Conservation (phyloP, 2,888 invertebrate genomes). For the Agrochola lota region DNA sequence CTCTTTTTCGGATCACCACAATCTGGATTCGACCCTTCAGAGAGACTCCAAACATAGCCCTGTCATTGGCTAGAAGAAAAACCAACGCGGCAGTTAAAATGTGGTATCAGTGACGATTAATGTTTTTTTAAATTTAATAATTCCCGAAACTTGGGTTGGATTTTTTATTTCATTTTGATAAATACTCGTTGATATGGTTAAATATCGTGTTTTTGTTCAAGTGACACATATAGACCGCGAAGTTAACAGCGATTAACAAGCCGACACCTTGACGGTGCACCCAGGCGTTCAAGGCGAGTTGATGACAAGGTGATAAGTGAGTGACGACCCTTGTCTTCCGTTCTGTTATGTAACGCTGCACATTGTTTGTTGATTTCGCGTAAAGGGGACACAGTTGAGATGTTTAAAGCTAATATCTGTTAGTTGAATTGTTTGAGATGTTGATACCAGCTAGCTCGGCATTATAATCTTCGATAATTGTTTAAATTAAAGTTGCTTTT, state of each 20-base stretch:
- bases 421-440: not conserved
- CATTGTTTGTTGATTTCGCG: slow-evolving; percentile 8
- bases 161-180: not conserved
- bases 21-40: no score
- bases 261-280: slow-evolving; percentile 59
- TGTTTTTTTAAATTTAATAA: not conserved
- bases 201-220: not conserved
- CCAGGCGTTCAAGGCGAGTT: slow-evolving; percentile 58
- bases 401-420: not conserved
- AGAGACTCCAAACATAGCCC: no score
- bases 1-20: no score
- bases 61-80: no score
- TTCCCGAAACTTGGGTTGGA: no score
- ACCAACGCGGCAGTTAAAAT: not conserved
- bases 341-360: slow-evolving; percentile 32
- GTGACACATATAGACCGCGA: slow-evolving; percentile 29
- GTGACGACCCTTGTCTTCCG: slow-evolving; percentile 46
- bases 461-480: not conserved
- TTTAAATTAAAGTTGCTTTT: no score
- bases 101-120: not conserved
- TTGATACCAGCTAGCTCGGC: not conserved
- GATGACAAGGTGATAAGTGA: slow-evolving; percentile 60
- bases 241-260: slow-evolving; percentile 32
- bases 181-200: not conserved
- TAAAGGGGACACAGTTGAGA: not conserved